Base-by-base conservation (phyloP, 2,797 vertebrate species). In the Onychomys leucogaster region DNA sequence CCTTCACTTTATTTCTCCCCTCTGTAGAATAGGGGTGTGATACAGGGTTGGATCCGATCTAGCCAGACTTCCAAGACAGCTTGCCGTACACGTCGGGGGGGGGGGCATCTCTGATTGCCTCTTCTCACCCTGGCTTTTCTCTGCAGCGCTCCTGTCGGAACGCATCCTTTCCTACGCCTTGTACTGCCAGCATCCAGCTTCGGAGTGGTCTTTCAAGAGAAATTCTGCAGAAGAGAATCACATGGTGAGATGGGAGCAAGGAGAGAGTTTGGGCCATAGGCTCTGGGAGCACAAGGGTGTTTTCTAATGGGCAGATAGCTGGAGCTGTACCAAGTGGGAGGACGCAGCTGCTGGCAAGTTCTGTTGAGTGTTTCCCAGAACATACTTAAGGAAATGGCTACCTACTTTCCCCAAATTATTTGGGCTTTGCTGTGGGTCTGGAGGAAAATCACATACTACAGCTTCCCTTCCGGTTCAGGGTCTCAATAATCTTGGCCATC, bases 181-280 rank as follows among this genome's bases (percentile, higher is more conserved):
- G n/a, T 6, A 17, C 1, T 61, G 34, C 43, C 27, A 3, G 52
- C 49, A 34, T 41, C 12, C 5, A 12, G n/a, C n/a, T 29, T 4
- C 5, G 4, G n/a, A 76, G 32, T 3, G 11, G 7, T 37, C 34
- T 89, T 71, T 63, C 32, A 25, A 1, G 1, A 19, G 57, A 43
- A 9, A 17, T 13, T 1, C 63, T 19, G 4, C 27, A 16, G 19
- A 67, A 67, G 5, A 12, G 6, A 17, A 25, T 14, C 25, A 6
- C 5, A 0, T 0, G 0, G 14, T 63, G 11, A 27, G 61, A 9
- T 34, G 49, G 41, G 29, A 55, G 23, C 23, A 29, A 52, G 67
- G 65, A 21, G 2, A 41, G 32, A 57, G 55, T 82, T 52, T 43
- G 25, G 23, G 21, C 4, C 27, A 16, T 75, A n/a, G 17, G 43